Evolutionary conservation across 2,888 invertebrate species (phyloP), one percentile per base, ranked within the genome.

Genomic region (Polylopha cassiicola): DNA sequence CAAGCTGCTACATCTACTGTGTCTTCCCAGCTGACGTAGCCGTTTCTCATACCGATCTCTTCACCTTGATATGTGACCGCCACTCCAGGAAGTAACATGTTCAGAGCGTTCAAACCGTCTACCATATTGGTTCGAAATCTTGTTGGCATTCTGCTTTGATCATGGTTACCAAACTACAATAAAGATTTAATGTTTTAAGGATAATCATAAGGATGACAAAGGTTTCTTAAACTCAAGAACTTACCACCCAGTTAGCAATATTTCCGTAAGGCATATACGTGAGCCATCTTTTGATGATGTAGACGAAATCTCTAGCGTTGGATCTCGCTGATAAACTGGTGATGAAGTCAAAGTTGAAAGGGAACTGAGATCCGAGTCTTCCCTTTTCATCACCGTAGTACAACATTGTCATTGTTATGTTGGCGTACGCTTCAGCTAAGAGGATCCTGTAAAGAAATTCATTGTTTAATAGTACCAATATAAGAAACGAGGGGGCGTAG

Each of bases 11-110:
- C 85, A 51, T 89, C 90, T 0, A 87, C 73, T 0, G 89, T 89
- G 37, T 90, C 86, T 3, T 86, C 74, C 73, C 84, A 89, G 46
- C 87, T 80, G 36, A 90, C 82, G 43, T 65, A 69, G 0, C 87
- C 87, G 50, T 92, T 89, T 20, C 75, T 70, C 91, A 93, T 91
- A 0, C 91, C 93, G 14, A 94, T 89, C 65, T 94, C 93, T 56
- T 94, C 93, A 0, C 94, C 95, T 56, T 95, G 93, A 72, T 95
- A 95, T 0, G 92, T 90, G n/a, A 94, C 87, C 0, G 91, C 87
- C 0, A 91, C 90, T 18, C 95, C 95, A 0, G 94, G 94, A 11
- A 96, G 73, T 7, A 92, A 66, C 60, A 92, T 82, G 42, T 89
- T 87, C 36, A 95, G 71, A 55, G 92, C 88, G 63, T 91, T 92